Base-by-base conservation (phyloP, 2,113 vertebrate species). In the Drymodes brunneopygia region DNA sequence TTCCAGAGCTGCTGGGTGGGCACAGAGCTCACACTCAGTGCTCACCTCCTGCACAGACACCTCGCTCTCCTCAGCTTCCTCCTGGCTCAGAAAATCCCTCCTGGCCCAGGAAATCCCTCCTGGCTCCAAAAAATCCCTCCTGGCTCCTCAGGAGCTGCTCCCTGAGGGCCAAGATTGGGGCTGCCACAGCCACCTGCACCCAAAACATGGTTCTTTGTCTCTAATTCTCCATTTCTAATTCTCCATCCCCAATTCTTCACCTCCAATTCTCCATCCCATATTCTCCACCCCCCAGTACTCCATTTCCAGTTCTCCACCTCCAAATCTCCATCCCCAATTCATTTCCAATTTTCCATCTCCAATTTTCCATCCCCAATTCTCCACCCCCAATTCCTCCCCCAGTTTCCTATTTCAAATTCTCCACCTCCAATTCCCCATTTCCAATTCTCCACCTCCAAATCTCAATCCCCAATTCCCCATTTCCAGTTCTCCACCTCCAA, bases 261-360 rank as follows among this genome's bases (percentile, higher is more conserved):
- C n/a, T n/a, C n/a, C n/a, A n/a, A n/a, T n/a, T n/a, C n/a, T n/a
- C n/a, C n/a, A n/a, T n/a, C n/a, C n/a, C n/a, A n/a, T n/a, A n/a
- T n/a, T n/a, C n/a, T n/a, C n/a, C 28, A 29, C n/a, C 9, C 12
- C 20, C 28, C 5, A 44, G 33, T n/a, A 45, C 21, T 12, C 31
- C 7, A 9, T 6, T 7, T 4, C 27, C 11, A 40, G 5, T 20
- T 29, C 12, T 38, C 21, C 40, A 45, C 29, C 8, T 8, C 17
- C 8, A 28, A 20, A 29, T 40, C 12, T 38, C 8, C 64, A 18
- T 5, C 21, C 2, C 27, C 10, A 38, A 7, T 15, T 48, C 15
- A 25, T 2, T 5, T 5, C 31, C 10, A 11, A 6, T 25, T 42
- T 4, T 7, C 35, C 48, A 40, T 6, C 3, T 6, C 11, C 14